Evolutionary conservation across 37 sponge, comb jelly and placozoan species (phyloP).

Genomic region (Haliclona indistincta): DNA sequence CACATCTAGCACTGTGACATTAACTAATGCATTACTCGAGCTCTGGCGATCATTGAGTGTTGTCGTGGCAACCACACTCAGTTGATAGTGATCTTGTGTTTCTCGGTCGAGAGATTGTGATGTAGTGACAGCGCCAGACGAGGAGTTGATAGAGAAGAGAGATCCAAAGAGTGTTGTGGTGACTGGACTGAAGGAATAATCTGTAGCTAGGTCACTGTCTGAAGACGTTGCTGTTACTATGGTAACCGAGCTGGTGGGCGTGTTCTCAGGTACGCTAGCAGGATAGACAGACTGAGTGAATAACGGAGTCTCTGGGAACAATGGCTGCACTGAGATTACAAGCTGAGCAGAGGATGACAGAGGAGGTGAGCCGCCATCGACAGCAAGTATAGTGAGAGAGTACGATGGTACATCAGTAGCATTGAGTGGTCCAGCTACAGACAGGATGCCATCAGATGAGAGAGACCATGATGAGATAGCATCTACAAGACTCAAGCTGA

Average conservation of each 20-base stretch:
- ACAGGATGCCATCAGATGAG: constrained; percentile 18
- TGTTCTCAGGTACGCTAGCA: constrained; percentile 26
- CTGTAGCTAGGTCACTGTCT: constrained; percentile 36
- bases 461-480: constrained; percentile 15
- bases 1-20: constrained; percentile 59
- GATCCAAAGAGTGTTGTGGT: too few relatives aligned
- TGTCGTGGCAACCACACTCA: not conserved
- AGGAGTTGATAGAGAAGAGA: constrained; percentile 38
- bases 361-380: constrained; percentile 53
- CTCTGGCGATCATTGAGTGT: constrained; percentile 7
- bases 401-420: constrained; percentile 3
- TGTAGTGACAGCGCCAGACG: constrained; percentile 7
- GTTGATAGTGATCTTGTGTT: constrained; percentile 1
- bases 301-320: constrained; percentile 50
- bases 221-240: constrained; percentile 29
- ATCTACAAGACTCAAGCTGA: constrained; percentile 6
- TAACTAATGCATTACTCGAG: constrained; percentile 14
- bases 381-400: constrained; percentile 20
- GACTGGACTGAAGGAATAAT: constrained; percentile 15
- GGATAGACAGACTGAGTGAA: constrained; percentile 2
- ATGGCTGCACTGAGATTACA: constrained; percentile 33
- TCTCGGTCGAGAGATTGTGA: constrained; percentile 46
- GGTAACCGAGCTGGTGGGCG: constrained; percentile 13
- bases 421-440: constrained; percentile 21
- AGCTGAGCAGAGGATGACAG: constrained; percentile 17